Evolutionary conservation across 1,140 invertebrate species (phyloP), one percentile per base, ranked within the genome.

Genomic region (Cylas formicarius): DNA sequence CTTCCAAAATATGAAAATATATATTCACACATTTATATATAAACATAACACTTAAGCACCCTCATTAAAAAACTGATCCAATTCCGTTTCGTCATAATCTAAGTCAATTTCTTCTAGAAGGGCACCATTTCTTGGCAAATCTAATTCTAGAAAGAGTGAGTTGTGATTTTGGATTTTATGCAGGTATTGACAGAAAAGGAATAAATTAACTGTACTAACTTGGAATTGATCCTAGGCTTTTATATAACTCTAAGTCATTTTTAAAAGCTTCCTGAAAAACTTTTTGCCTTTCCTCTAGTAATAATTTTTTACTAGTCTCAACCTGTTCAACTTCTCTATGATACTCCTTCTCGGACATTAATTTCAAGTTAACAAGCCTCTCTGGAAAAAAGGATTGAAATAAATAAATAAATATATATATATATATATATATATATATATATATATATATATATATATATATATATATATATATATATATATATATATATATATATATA

Each of bases 181-280:
- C 8, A 5, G 18, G 29, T 31, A 11, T 31, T 31, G n/a, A 8
- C 24, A 26, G 24, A 26, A 26, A n/a, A 26, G 8, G n/a, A 8
- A 26, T 26, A 26, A 8, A 26, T 26, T n/a, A 26, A 8, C 17
- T 18, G 23, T n/a, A 55, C 71, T 69, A 68, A 80, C 77, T 73
- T 52, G 73, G 73, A 40, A 78, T 67, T n/a, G 67, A 68, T 44
- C 79, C 78, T 40, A 77, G 71, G 43, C 65, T 68, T 62, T 79
- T 81, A 50, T 76, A 82, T 43, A 73, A 71, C 38, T 77, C 66
- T 26, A 83, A 46, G 59, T 84, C 79, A 55, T 74, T 71, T 61
- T 77, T 72, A 61, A 83, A 84, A n/a, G 73, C 78, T 60, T 80
- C 72, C 44, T 76, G 72, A 60, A 81, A 82, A 1, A 74, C 76